These are phyloP conservation scores for Cardinalis cardinalis DNA, from an alignment of 2,113 vertebrate genomes.

Conservation along the genomic window DNA sequence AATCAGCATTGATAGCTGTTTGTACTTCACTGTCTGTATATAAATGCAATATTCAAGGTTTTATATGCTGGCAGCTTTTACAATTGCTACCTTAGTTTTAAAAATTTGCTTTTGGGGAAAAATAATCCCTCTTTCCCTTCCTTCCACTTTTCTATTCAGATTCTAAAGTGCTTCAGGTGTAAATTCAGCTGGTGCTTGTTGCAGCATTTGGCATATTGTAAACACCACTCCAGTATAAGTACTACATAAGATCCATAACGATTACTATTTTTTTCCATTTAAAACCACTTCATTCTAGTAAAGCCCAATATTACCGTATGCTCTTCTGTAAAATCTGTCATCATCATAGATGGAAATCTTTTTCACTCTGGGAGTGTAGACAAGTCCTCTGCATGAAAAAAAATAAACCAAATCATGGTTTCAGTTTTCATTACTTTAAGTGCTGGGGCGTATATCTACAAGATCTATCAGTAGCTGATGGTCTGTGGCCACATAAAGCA, in stretches of 20 bases:
- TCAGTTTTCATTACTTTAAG: neutral
- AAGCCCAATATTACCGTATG: neutral
- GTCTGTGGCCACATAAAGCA: rapidly evolving
- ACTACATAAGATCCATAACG: neutral
- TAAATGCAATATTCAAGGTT: neutral
- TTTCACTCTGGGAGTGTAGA: neutral
- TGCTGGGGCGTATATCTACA: rapidly evolving
- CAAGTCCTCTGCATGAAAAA: neutral
- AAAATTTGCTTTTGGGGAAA: neutral
- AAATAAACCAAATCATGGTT: neutral
- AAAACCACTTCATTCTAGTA: neutral
- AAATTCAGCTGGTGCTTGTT: neutral
- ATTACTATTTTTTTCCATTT: neutral
- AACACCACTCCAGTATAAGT: neutral
- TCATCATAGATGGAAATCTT: neutral
- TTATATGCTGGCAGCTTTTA: neutral
- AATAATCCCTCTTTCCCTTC: neutral
- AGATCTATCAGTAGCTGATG: neutral
- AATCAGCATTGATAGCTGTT: neutral
- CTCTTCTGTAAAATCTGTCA: neutral
- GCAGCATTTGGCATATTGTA: neutral
- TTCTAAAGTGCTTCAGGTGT: neutral
- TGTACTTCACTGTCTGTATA: neutral
- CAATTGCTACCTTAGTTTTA: neutral
- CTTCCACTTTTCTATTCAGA: neutral